Percentiles rank a stretch among this genome's conserved stretches.
Conservation (phyloP, 1,140 invertebrate genomes). For the Arctopsyche grandis region DNA sequence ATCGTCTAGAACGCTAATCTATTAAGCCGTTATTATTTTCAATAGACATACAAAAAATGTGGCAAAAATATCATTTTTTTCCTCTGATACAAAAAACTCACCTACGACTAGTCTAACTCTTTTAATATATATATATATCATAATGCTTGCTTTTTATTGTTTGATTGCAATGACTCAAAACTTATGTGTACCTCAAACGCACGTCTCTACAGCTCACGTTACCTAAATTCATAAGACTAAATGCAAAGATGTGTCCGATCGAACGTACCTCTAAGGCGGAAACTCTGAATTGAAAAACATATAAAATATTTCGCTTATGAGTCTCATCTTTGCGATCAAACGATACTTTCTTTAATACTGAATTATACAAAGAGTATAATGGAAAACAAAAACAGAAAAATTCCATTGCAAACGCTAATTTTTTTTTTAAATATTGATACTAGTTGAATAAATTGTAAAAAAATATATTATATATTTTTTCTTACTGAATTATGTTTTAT, state of each 20-base stretch:
- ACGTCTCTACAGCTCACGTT: neutral
- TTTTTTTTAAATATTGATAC: neutral
- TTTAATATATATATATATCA: neutral
- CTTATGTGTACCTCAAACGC: neutral
- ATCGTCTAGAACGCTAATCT: neutral
- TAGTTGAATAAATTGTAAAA: neutral
- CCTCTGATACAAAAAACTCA: conserved; percentile 42
- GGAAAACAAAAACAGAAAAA: neutral
- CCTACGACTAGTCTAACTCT: conserved; percentile 4
- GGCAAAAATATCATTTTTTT: conserved; percentile 43
- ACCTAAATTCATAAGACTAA: conserved; percentile 23
- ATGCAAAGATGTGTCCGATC: neutral
- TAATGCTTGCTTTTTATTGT: conserved; percentile 5
- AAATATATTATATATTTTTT: conserved; percentile 6
- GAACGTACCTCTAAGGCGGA: conserved; percentile 1
- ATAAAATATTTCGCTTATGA: neutral
- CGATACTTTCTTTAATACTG: neutral
- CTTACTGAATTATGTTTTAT: neutral
- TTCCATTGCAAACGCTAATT: neutral
- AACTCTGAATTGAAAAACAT: conserved; percentile 10
- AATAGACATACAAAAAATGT: conserved; percentile 43
- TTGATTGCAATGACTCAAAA: conserved; percentile 21
- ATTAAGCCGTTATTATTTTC: conserved; percentile 37
- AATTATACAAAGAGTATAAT: neutral
- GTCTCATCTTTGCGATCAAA: neutral